A percentile compares a stretch with the other conserved stretches of the same genome.
phyloP scores from a whole-genome alignment of 2,888 invertebrate genomes.

The Liodrosophila aerea region DNA sequence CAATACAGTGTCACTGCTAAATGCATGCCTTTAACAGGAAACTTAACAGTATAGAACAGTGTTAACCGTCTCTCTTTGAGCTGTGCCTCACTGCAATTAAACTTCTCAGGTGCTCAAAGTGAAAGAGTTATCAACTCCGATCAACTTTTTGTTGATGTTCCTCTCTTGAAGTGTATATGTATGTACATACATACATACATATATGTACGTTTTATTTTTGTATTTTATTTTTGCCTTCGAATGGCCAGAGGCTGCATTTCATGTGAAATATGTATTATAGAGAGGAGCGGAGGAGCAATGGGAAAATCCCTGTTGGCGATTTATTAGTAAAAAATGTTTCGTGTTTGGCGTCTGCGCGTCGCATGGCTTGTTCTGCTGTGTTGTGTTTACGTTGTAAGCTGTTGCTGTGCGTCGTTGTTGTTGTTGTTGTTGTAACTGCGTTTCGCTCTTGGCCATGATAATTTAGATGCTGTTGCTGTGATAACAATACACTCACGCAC shows the following conservation, averaged over 20 bases:
- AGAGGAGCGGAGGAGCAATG: constrained; percentile 44
- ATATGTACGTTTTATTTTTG: neutral
- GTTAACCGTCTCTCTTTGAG: too few species aligned
- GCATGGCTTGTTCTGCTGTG: constrained; percentile 46
- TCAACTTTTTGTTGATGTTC: constrained; percentile 15
- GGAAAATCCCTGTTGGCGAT: constrained; percentile 48
- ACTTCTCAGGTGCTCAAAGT: constrained; percentile 14
- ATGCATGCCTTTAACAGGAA: too few species aligned
- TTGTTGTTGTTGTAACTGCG: constrained; percentile 37
- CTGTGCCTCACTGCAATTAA: too few species aligned
- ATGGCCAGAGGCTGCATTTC: constrained; percentile 47
- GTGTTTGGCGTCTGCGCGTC: constrained; percentile 57
- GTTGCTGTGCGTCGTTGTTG: constrained; percentile 30
- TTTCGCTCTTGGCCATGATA: constrained; percentile 58
- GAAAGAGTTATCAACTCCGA: constrained; percentile 28
- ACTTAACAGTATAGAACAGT: too few species aligned
- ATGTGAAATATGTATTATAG: constrained; percentile 57
- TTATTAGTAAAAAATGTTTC: constrained; percentile 68
- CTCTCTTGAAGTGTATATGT: constrained; percentile 6
- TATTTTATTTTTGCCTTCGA: constrained; percentile 23
- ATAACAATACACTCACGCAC: constrained; percentile 52
- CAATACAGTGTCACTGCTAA: too few species aligned
- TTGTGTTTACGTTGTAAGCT: constrained; percentile 53
- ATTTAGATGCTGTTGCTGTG: constrained; percentile 69
- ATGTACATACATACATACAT: neutral